Evolutionary conservation across 2,113 vertebrate genomes (phyloP).

Genomic region (Coptodon rendalli): DNA sequence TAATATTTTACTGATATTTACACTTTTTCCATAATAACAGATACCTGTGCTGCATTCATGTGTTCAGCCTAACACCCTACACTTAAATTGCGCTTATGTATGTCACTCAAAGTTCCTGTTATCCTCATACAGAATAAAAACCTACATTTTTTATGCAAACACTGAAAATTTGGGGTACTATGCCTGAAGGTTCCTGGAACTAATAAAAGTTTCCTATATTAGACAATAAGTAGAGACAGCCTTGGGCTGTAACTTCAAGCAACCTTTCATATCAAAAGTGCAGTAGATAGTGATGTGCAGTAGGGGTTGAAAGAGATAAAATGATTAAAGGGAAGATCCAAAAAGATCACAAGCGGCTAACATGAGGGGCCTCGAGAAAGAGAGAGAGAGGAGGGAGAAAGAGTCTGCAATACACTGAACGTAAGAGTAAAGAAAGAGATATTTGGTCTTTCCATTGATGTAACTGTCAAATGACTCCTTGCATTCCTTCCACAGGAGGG

Average conservation of each 20-base stretch:
- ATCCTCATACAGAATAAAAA: neutral
- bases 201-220: neutral
- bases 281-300: neutral
- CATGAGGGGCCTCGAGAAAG: neutral
- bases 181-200: neutral
- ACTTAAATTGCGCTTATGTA: neutral
- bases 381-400: neutral
- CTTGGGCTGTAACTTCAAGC: neutral
- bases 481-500: constrained; percentile 46
- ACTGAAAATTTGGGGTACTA: neutral
- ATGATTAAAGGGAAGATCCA: neutral
- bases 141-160: neutral
- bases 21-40: neutral
- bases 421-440: neutral
- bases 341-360: neutral
- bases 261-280: neutral
- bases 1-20: neutral
- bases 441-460: neutral
- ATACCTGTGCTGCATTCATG: neutral
- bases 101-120: neutral
- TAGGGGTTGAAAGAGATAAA: neutral
- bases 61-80: neutral
- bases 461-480: neutral
- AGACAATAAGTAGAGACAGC: neutral
- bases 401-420: neutral